phyloP scores from a whole-genome alignment of 53 echinoderm and acorn worm genomes.

The Henricia sp. region DNA sequence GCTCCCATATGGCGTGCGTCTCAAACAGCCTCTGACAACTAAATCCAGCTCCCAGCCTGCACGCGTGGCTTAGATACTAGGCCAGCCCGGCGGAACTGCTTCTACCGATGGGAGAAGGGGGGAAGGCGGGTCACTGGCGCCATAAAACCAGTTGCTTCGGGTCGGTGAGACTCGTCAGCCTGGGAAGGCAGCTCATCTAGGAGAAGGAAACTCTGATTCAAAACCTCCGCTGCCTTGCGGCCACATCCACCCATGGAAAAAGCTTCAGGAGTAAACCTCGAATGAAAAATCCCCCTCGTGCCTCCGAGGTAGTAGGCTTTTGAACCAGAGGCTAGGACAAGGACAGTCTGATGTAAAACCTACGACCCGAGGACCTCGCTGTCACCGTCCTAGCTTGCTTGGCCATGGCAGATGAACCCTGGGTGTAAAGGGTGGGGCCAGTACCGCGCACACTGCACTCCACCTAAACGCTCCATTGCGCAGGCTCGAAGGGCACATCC shows the following conservation, averaged over 20 bases:
- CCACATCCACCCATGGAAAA: conserved; percentile 28
- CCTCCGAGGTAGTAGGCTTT: not conserved
- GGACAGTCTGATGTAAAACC: conserved; percentile 57
- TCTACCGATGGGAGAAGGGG: conserved; percentile 42
- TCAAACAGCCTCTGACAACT: conserved; percentile 34
- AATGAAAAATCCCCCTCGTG: no score
- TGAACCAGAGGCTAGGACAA: conserved; percentile 26
- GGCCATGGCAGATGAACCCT: conserved; percentile 43
- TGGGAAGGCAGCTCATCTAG: conserved; percentile 46
- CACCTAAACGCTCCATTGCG: conserved; percentile 48
- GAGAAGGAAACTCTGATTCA: conserved; percentile 41
- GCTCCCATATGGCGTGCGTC: conserved; percentile 12
- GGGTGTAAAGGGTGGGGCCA: conserved; percentile 52
- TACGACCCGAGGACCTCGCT: conserved; percentile 56
- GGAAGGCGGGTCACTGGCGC: conserved; percentile 43
- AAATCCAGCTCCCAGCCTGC: conserved; percentile 54
- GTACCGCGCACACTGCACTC: conserved; percentile 24
- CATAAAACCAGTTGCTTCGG: conserved; percentile 46
- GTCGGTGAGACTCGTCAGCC: conserved; percentile 29
- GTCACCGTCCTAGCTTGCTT: conserved; percentile 58
- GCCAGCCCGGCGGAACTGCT: conserved; percentile 23
- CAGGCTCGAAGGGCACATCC: conserved; percentile 53
- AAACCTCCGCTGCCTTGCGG: conserved; percentile 66
- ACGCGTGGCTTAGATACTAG: conserved; percentile 39
- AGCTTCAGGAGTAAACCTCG: conserved; percentile 43